Evolutionary conservation across 2,797 vertebrate genomes (phyloP).

Genomic region (Muscicapa striata): DNA sequence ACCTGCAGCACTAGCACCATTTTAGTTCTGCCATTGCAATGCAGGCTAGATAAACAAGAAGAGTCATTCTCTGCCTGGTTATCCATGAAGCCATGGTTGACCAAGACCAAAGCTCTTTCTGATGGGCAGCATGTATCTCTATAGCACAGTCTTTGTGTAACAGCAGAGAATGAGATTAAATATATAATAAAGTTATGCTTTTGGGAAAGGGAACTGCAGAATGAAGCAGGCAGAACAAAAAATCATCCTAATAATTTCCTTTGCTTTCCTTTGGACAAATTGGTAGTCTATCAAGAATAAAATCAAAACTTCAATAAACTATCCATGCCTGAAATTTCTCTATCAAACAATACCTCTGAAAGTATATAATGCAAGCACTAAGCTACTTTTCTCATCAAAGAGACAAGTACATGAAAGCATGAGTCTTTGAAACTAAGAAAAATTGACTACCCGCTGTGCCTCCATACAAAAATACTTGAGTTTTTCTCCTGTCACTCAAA

Average conservation of each 20-base stretch:
- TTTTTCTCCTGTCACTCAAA: not conserved
- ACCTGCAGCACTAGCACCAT: fast-evolving
- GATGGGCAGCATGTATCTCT: not conserved
- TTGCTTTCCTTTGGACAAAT: not conserved
- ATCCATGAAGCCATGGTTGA: not conserved
- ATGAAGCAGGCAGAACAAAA: not conserved
- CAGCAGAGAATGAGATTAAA: not conserved
- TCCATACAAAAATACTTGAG: not conserved
- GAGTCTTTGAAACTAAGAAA: not conserved
- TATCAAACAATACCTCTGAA: slow-evolving; percentile 3
- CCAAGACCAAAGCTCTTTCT: not conserved
- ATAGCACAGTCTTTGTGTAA: not conserved
- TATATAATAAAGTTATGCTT: not conserved
- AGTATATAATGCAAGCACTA: not conserved
- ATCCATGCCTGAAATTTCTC: slow-evolving; percentile 16
- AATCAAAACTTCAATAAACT: slow-evolving; percentile 47
- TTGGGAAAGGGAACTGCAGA: not conserved
- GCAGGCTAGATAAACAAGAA: not conserved
- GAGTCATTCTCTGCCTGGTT: not conserved
- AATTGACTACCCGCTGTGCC: not conserved
- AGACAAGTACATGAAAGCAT: not conserved
- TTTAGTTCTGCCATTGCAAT: not conserved
- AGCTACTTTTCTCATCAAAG: slow-evolving; percentile 42
- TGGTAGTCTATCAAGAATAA: slow-evolving; percentile 20
- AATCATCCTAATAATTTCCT: not conserved